Evolutionary conservation across 2,888 invertebrate species (phyloP), one percentile per base, ranked within the genome.

Genomic region (Hololepta plana): DNA sequence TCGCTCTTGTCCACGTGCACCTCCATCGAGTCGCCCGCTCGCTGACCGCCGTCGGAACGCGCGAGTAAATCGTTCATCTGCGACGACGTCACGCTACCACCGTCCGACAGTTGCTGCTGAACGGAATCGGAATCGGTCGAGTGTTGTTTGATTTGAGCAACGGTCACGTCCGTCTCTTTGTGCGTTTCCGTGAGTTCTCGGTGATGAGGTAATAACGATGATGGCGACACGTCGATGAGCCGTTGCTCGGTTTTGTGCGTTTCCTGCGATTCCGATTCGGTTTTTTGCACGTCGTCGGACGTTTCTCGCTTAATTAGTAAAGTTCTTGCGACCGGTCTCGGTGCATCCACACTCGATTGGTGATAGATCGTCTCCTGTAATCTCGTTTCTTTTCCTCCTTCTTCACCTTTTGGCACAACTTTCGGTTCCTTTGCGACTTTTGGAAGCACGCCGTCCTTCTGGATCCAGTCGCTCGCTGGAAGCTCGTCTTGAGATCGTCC

Each of bases 1-100:
- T 60, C 61, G 35, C 57, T 57, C 42, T 60, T 60, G 35, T 60
- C 60, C 6, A 62, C 54, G 33, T 60, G 58, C 3, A 59, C 58
- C 42, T 61, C 60, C 42, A 58, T 43, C 1, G 57, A 57, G 39
- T 57, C 56, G 15, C 48, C 46, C 2, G 54, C n/a, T n/a, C n/a
- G n/a, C n/a, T n/a, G n/a, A n/a, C n/a, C n/a, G n/a, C n/a, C n/a
- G n/a, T n/a, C n/a, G n/a, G n/a, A n/a, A n/a, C n/a, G n/a, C n/a
- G n/a, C n/a, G n/a, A n/a, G n/a, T n/a, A n/a, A n/a, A n/a, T n/a
- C n/a, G n/a, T n/a, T n/a, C n/a, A n/a, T n/a, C n/a, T n/a, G n/a
- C n/a, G n/a, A n/a, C n/a, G n/a, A n/a, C n/a, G n/a, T n/a, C n/a
- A n/a, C n/a, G n/a, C n/a, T n/a, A n/a, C n/a, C n/a, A n/a, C n/a